phyloP scores from a whole-genome alignment of 2,888 invertebrate genomes.

The Cheilosia urbana region DNA sequence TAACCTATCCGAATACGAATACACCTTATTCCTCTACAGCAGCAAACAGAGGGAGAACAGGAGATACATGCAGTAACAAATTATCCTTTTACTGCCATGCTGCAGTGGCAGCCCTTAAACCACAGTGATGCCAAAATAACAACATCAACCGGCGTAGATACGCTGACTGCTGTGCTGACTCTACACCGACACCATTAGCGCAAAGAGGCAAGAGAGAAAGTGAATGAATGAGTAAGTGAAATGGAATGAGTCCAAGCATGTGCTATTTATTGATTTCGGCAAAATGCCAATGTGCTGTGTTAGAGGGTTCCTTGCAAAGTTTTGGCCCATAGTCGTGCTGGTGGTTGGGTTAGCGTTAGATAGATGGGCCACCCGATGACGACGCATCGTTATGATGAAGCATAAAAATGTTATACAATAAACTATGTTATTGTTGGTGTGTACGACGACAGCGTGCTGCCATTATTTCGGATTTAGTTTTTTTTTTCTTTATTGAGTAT shows the following conservation, averaged over 20 bases:
- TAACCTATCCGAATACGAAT: neutral
- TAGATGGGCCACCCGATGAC: constrained; percentile 33
- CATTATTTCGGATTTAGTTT: constrained; percentile 34
- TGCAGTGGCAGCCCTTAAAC: constrained; percentile 46
- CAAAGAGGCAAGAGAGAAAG: constrained; percentile 4
- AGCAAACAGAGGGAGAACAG: neutral
- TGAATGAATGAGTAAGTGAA: constrained; percentile 48
- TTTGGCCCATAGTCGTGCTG: constrained; percentile 6
- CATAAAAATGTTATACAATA: constrained; percentile 64
- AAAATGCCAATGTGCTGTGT: constrained; percentile 53
- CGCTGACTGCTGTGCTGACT: neutral
- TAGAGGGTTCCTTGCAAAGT: neutral
- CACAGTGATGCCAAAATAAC: constrained; percentile 51
- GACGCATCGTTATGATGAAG: constrained; percentile 55
- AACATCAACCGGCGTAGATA: constrained; percentile 2
- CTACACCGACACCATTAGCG: constrained; percentile 17
- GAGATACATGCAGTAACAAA: constrained; percentile 5
- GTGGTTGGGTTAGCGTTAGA: constrained; percentile 4
- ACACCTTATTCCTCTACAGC: neutral
- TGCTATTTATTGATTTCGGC: constrained; percentile 72
- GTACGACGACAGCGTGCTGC: constrained; percentile 5
- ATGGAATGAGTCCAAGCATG: constrained; percentile 65
- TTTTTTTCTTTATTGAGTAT: constrained; percentile 38
- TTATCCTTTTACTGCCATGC: constrained; percentile 29
- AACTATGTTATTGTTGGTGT: constrained; percentile 47